phyloP scores from a whole-genome alignment of 1,140 invertebrate species.

The Drosophila tropicalis region DNA sequence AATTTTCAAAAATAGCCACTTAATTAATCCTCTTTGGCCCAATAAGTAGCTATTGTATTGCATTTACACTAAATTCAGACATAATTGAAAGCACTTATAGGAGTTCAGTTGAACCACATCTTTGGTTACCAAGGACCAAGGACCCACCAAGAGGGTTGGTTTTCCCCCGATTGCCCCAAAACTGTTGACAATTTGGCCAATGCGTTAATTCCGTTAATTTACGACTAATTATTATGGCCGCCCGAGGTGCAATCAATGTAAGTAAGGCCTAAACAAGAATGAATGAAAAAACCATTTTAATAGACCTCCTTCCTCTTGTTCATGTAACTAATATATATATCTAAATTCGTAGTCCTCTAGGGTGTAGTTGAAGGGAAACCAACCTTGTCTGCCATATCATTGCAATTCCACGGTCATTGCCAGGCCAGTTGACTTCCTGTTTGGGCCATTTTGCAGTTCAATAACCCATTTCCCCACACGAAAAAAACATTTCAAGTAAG shows the following conservation, averaged over 20 bases:
- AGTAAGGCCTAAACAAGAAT: slow-evolving; percentile 19
- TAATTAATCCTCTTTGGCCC: no score
- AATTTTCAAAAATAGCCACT: no score
- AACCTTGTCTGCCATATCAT: slow-evolving; percentile 28
- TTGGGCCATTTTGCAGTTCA: slow-evolving; percentile 62
- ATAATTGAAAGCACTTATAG: no score
- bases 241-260: slow-evolving; percentile 74
- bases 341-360: neutral
- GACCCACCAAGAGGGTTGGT: no score
- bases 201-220: slow-evolving; percentile 78
- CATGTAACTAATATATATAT: no score
- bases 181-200: slow-evolving; percentile 63
- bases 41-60: no score
- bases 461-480: slow-evolving; percentile 53
- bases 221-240: slow-evolving; percentile 75
- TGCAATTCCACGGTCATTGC: slow-evolving; percentile 34
- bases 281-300: slow-evolving; percentile 46
- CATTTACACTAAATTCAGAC: no score
- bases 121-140: neutral
- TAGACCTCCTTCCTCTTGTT: slow-evolving; percentile 14
- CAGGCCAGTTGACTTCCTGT: slow-evolving; percentile 32
- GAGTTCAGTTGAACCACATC: no score
- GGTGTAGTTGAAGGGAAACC: slow-evolving; percentile 39
- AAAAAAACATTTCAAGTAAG: slow-evolving; percentile 3
- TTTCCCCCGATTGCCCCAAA: neutral